Evolutionary conservation across 2,888 invertebrate genomes (phyloP), one percentile per base, ranked within the genome.

Genomic region (Caenorhabditis angaria): DNA sequence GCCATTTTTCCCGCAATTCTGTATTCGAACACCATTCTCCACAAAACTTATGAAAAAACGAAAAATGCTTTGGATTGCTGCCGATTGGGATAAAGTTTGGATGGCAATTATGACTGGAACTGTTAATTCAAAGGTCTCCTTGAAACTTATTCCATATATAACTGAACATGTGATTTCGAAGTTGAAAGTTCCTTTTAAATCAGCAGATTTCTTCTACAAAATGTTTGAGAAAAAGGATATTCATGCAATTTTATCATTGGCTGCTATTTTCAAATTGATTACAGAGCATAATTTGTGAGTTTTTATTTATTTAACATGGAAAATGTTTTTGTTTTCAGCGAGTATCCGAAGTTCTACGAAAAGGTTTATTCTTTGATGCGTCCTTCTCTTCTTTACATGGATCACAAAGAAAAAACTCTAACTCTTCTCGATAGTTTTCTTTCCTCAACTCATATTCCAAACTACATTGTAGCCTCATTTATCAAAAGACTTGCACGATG

Each of bases 351-450:
- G 88, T 94, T 97, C 88, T 97, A 94, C 89, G 92, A 92, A 82
- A 94, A 96, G 85, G 90, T 97, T n/a, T 97, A 97, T 90, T 93
- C 93, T 24, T 92, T 97, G 92, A 93, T 95, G 86, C 93, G 94
- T 85, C 93, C 94, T 0, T 93, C 93, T 84, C 92, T 97, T 84
- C 94, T 97, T 88, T 93, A 93, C 85, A 94, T 93, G 14, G 93
- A 94, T 84, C 94, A 94, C 89, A 93, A 94, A 88, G 92, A 93
- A 0, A 91, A 95, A 54, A 92, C 97, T 66, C 92, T 96, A 89
- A 93, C 93, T 84, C 90, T 97, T 68, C 91, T 94, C 0, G 94
- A 97, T 88, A 91, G 94, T 74, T 97, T 97, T 89, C 90, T 97
- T 27, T 93, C 93, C 70, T 97, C 97, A 55, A 94, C 94, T 92